Base-by-base conservation (phyloP, 2,797 vertebrate genomes). In the Muraenolepis orangiensis region DNA sequence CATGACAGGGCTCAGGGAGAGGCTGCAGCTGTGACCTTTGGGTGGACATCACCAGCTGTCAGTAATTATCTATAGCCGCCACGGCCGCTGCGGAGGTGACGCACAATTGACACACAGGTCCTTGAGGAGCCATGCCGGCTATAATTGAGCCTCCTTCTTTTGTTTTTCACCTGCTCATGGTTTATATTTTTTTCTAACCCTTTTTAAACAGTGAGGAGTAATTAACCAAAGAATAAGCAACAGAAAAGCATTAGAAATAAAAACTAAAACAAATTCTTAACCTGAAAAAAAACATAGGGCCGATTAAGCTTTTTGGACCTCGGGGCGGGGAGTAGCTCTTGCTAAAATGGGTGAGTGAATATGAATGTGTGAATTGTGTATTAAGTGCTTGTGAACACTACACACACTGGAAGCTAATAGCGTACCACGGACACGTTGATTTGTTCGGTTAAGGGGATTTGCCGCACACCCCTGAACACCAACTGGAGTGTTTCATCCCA, bases 21-120 rank as follows among this genome's bases (percentile, higher is more conserved):
- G 87, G 89, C 90, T 92, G 89, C 90, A 89, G 87, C 82, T 36
- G 85, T 94, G 94, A 94, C 94, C 94, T 95, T 94, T 93, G 8
- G 82, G 86, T 79, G 90, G 93, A 94, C 93, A 93, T 87, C 92
- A 89, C 91, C 93, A 92, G 93, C 93, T 94, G 94, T 92, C 93
- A 93, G 90, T 92, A 93, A 94, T 95, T 94, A 94, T 90, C 90
- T 89, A 73, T 81, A 85, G 87, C 86, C 74, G 66, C 70, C 81
- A 82, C 86, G 84, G 72, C 38, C 79, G 82, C 80, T 83, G 79
- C 76, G 64, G 81, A 84, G 72, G 79, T 86, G 80, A 57, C n/a
- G 20, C 23, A 57, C 51, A 57, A 20, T 57, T 57, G 51, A 57
- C 51, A 57, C 51, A 7, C n/a, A n/a, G 23, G 89, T 90, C 87